Base-by-base conservation (phyloP, 2,888 invertebrate genomes). In the Hyppa rectilinea region DNA sequence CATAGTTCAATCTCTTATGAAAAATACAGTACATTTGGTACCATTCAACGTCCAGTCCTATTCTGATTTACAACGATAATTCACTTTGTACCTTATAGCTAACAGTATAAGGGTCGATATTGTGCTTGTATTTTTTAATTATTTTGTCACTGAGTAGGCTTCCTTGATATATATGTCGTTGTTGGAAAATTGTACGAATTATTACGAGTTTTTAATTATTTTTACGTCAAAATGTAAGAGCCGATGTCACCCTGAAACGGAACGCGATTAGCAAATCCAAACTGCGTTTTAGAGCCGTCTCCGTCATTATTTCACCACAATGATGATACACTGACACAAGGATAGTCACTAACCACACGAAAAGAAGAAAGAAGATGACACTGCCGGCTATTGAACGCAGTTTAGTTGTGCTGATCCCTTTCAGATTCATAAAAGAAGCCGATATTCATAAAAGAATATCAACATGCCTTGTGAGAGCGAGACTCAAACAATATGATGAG, bases 81-180 rank as follows among this genome's bases (percentile, higher is more conserved):
- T 66, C 70, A 81, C 43, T 78, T 70, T 78, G 38, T 61, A 49
- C 34, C 80, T 75, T 80, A 83, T 58, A 10, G 7, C 61, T 64
- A 68, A 45, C 60, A n/a, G 40, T 49, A 60, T 34, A 52, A 65
- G 58, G 43, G 14, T 71, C 56, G 53, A 66, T 66, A 66, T 66
- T 66, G 78, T 63, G 68, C 72, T 72, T 49, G 68, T 47, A 17
- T 26, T 67, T 55, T 49, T 20, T 75, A 36, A 55, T 75, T 74
- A 36, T 45, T n/a, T 49, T 76, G 14, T 56, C 69, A 40, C 50
- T 38, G 31, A 26, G 26, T 56, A 17, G 10, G n/a, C 20, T 40
- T 23, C 4, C 14, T 77, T 34, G 38, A 62, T 50, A 38, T 20
- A 31, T 49, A 65, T n/a, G n/a, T 45, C 23, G 26, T 72, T 45